A percentile compares a stretch with the other conserved stretches of the same genome.
phyloP scores from a whole-genome alignment of 1,140 invertebrate genomes.

The Rhopalosiphum padi region DNA sequence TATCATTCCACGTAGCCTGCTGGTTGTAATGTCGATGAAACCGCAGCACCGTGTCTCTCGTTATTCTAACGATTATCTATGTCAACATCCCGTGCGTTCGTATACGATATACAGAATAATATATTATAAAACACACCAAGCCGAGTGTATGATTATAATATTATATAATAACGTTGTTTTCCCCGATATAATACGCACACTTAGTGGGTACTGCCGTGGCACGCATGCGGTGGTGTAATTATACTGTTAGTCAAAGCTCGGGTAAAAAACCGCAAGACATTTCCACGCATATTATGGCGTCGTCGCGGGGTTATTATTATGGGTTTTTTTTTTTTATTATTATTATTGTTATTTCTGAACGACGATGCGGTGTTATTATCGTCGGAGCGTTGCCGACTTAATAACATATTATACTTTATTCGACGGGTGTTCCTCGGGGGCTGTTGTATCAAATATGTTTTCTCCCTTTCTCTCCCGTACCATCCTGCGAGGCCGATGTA shows the following conservation, averaged over 20 bases:
- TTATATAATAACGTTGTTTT: not conserved
- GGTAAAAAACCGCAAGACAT: not conserved
- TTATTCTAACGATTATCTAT: not conserved
- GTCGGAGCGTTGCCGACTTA: not conserved
- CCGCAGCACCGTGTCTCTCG: not conserved
- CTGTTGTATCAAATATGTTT: not conserved
- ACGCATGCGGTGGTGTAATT: not conserved
- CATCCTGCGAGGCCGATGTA: not conserved
- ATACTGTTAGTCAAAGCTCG: not conserved
- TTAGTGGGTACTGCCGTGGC: not conserved
- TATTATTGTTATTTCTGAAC: not conserved
- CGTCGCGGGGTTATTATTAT: conserved; percentile 10
- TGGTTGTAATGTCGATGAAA: not conserved
- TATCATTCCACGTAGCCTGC: not conserved
- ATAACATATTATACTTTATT: conserved; percentile 9
- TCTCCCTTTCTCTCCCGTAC: not conserved
- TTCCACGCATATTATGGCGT: not conserved
- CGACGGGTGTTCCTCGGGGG: not conserved
- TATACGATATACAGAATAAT: too few species aligned
- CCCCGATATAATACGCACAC: not conserved
- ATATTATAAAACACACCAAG: too few species aligned
- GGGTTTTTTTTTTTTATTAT: not conserved
- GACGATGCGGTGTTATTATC: conserved; percentile 1
- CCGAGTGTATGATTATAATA: not conserved
- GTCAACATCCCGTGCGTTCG: not conserved